phyloP scores from a whole-genome alignment of 2,888 invertebrate genomes.

The Iphiclides podalirius region DNA sequence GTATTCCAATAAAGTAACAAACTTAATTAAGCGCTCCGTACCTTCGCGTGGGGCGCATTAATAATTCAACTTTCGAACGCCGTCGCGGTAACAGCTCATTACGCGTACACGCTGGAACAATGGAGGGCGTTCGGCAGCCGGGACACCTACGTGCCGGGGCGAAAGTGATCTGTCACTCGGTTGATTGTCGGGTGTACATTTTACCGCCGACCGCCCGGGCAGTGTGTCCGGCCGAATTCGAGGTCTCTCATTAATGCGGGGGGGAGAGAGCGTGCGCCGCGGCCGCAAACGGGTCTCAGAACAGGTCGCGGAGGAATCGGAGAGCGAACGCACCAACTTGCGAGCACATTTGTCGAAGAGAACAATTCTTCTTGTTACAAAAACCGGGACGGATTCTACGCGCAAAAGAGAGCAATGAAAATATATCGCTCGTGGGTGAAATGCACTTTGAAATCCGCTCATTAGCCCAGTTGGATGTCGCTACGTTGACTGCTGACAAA shows the following conservation, averaged over 20 bases:
- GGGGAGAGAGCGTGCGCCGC: constrained; percentile 21
- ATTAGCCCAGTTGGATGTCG: too few relatives aligned
- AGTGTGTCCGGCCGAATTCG: constrained; percentile 37
- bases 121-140: constrained; percentile 45
- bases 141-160: constrained; percentile 49
- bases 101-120: constrained; percentile 53
- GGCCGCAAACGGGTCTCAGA: constrained; percentile 16
- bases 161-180: constrained; percentile 59
- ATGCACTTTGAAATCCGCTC: too few relatives aligned
- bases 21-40: constrained; percentile 13
- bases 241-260: constrained; percentile 21
- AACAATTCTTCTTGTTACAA: too few relatives aligned
- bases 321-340: too few relatives aligned
- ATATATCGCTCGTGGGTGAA: too few relatives aligned
- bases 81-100: constrained; percentile 62
- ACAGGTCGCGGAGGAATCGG: constrained; percentile 17
- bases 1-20: too few relatives aligned
- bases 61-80: constrained; percentile 51
- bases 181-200: constrained; percentile 47
- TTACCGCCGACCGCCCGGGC: constrained; percentile 50
- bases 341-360: too few relatives aligned
- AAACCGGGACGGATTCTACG: too few relatives aligned
- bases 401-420: too few relatives aligned
- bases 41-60: constrained; percentile 37
- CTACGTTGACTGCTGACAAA: too few relatives aligned